Conservation (phyloP, 2,113 vertebrate species). For the Meriones unguiculatus region DNA sequence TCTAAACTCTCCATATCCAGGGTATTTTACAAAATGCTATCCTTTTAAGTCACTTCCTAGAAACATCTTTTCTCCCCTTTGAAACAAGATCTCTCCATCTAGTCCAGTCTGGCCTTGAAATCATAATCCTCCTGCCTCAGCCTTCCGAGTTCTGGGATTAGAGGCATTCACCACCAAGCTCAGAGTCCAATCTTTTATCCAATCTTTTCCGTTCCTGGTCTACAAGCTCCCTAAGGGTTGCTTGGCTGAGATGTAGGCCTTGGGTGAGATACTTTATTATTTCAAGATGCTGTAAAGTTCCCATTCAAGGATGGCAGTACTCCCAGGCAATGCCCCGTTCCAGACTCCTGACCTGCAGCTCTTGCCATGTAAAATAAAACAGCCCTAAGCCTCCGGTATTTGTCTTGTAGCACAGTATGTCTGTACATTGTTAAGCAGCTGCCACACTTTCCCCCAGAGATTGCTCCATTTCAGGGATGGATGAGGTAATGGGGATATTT, state of each 20-base stretch:
- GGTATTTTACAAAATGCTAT: conserved; percentile 44
- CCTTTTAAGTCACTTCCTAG: background rate
- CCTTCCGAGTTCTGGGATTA: background rate
- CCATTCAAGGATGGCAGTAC: background rate
- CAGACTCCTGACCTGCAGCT: conserved; percentile 26
- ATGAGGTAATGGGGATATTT: conserved; percentile 81
- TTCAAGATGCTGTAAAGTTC: conserved; percentile 14
- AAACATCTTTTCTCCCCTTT: background rate
- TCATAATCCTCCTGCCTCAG: background rate
- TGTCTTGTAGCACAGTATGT: conserved; percentile 41
- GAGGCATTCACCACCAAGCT: background rate
- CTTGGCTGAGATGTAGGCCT: background rate
- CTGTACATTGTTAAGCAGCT: conserved; percentile 78
- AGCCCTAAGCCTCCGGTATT: conserved; percentile 14
- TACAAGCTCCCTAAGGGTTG: background rate
- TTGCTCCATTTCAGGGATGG: conserved; percentile 76
- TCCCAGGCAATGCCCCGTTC: conserved; percentile 36
- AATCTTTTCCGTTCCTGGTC: background rate
- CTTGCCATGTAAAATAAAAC: conserved; percentile 63
- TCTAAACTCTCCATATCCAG: conserved; percentile 34
- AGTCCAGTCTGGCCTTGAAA: background rate
- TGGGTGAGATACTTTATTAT: conserved; percentile 10
- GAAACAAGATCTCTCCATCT: background rate
- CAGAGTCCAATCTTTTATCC: background rate
- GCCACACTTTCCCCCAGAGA: conserved; percentile 71